phyloP scores from a whole-genome alignment of 2,113 vertebrate species.

The Heteronetta atricapilla region DNA sequence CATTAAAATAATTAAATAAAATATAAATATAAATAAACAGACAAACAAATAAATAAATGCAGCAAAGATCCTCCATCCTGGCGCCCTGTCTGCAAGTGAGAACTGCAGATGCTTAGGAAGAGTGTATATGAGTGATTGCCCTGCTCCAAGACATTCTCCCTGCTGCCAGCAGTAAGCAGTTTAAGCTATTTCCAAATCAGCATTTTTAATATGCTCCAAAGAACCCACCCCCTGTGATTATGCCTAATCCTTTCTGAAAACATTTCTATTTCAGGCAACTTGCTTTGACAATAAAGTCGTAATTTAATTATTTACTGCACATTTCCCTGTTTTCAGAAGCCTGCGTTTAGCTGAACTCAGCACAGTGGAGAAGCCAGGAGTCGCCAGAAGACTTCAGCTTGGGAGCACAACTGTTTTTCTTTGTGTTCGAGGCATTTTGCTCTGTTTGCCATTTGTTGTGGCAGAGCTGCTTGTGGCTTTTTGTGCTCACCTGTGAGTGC shows the following conservation, averaged over 20 bases:
- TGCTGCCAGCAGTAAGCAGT: neutral
- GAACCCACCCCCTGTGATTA: neutral
- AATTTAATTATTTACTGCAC: conserved; percentile 8
- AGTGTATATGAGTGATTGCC: rapidly evolving
- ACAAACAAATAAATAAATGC: neutral
- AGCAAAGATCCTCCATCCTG: neutral
- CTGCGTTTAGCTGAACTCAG: neutral
- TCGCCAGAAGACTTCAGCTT: neutral
- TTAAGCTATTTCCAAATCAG: neutral
- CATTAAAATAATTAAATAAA: neutral
- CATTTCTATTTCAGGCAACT: neutral
- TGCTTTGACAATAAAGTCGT: neutral
- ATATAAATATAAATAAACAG: too few relatives aligned
- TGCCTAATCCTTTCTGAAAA: neutral
- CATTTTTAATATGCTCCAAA: neutral
- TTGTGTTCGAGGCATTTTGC: rapidly evolving
- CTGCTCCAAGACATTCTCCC: neutral
- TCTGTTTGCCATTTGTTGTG: neutral
- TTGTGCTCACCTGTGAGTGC: neutral
- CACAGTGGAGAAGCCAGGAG: neutral
- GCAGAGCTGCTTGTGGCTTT: neutral
- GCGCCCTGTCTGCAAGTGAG: neutral
- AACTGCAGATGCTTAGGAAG: neutral
- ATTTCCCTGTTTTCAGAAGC: neutral
- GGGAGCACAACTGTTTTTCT: neutral